These are phyloP conservation scores for Carlito syrichta DNA, from an alignment of 2,113 vertebrate species.

Conservation along the genomic window DNA sequence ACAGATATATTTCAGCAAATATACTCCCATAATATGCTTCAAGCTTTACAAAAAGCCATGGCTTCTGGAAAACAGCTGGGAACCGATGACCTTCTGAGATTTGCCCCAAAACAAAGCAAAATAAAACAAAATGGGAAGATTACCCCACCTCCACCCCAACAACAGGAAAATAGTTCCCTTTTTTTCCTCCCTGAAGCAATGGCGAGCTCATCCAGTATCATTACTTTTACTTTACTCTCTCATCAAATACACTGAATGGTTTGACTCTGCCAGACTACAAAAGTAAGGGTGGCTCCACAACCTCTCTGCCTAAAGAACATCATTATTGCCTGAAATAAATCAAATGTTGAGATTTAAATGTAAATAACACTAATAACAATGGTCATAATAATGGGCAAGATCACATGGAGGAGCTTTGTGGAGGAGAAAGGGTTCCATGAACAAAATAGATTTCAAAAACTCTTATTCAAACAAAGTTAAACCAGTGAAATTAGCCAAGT, in stretches of 20 bases:
- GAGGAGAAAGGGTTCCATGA: not conserved
- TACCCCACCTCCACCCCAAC: not conserved
- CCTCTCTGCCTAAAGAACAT: not conserved
- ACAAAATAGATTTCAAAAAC: not conserved
- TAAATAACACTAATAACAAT: not conserved
- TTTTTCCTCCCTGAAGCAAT: not conserved
- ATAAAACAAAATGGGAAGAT: not conserved
- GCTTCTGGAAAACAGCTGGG: not conserved
- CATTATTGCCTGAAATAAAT: not conserved
- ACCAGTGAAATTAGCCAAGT: not conserved
- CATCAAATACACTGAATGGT: not conserved
- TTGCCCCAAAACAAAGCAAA: not conserved
- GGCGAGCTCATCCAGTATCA: not conserved
- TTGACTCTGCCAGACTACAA: not conserved
- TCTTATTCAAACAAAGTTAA: not conserved
- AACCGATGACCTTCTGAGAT: not conserved
- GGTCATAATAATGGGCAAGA: not conserved
- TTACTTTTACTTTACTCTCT: not conserved
- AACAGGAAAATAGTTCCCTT: not conserved
- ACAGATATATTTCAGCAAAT: constrained; percentile 32
- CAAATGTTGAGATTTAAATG: not conserved
- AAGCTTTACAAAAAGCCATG: not conserved
- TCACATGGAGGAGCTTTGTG: not conserved
- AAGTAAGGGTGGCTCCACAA: not conserved
- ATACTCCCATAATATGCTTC: not conserved